Evolutionary conservation across 2,888 invertebrate species (phyloP), one percentile per base, ranked within the genome.

Genomic region (Drosophila cognata): DNA sequence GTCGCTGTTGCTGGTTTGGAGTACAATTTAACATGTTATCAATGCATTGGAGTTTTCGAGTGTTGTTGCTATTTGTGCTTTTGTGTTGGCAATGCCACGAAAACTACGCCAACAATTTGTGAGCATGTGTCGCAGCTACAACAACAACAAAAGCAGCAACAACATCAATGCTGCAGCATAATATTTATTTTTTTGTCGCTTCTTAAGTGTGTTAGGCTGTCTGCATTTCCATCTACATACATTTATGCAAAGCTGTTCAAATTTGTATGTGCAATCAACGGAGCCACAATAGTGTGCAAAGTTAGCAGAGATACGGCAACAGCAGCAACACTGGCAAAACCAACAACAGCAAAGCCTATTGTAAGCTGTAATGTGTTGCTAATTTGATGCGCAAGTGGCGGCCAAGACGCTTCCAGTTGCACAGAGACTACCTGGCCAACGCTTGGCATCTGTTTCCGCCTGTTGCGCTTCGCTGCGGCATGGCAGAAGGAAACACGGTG

Each of bases 291-390:
- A 62, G 63, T 72, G 66, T 70, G 73, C 68, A 77, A 71, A 71
- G 72, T 72, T 72, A 25, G 53, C 21, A 82, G 70, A 79, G 77
- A 66, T 62, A 69, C 69, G 70, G 60, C 60, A 48, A 10, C 36
- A 60, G 3, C 25, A n/a, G 36, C 28, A 36, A 4, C 60, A 38
- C 21, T 25, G 25, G 4, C 60, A 38, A 31, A 29, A 48, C 6
- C 33, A 43, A 16, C 60, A 36, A 55, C 67, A 59, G 28, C 50
- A 52, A 69, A 62, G 28, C 41, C 48, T 53, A 57, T 53, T 74
- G 71, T 70, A 85, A 63, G 70, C 76, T 74, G 84, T 89, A 86
- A 83, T 89, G 86, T 86, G 81, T 84, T 84, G 89, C 89, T 84
- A 86, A 84, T 89, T 84, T 86, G 81, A 86, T 74, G 87, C 79